Evolutionary conservation across 2,888 invertebrate species (phyloP), one percentile per base, ranked within the genome.

Genomic region (Buathra laborator): DNA sequence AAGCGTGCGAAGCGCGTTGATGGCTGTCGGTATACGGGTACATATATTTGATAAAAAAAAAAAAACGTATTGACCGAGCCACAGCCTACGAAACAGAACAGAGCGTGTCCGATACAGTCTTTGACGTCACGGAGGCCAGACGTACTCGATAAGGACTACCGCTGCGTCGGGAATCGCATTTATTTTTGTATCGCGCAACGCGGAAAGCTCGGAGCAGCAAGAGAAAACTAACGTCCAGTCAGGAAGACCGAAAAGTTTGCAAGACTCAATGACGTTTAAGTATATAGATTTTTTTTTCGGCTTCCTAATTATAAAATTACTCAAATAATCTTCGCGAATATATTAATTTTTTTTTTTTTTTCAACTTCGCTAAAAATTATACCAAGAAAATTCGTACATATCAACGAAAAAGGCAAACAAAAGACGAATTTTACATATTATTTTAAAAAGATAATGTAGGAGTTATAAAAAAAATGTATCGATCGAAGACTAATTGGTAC

Each of bases 131-230:
- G 59, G 64, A 79, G 75, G 64, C 79, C 75, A 75, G 66, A 62
- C 59, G 51, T 56, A 71, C 72, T 77, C 72, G 84, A 81, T 76
- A 77, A 84, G 67, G 72, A 59, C 75, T 83, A 83, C 75, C 64
- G 75, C 43, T 51, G 14, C 46, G 66, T 80, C 53, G 56, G 32
- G 24, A 70, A 67, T 77, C 43, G 66, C 82, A 83, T 83, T 83
- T 78, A 78, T 78, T 83, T 83, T 83, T 43, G 43, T 67, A 68
- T 62, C 67, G 46, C 67, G 51, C 75, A 70, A 70, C 75, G 29
- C 48, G 72, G 77, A 51, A 71, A 71, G 64, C 71, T 32, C 71
- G 37, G 64, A 56, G 56, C 66, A 64, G 56, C 53, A n/a, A n/a
- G 16, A 71, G 70, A 71, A 71, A 53, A 37, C 53, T 37, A 71